Percentiles rank a stretch among this genome's conserved stretches.
Evolutionary conservation across 2,797 vertebrate species (phyloP).

Genomic region (Notoglanidium macrostoma): DNA sequence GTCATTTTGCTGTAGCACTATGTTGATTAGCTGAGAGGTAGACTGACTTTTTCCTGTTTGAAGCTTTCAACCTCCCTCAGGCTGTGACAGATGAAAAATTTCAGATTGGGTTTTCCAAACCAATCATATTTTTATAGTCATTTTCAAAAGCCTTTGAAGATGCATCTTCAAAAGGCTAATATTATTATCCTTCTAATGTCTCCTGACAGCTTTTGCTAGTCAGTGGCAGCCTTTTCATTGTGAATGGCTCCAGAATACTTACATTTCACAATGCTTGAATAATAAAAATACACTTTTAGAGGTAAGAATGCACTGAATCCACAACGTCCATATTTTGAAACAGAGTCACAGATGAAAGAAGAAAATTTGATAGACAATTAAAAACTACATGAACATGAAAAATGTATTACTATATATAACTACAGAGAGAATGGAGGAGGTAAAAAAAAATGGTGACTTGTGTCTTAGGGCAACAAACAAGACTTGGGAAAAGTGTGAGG

Average conservation of each 20-base stretch:
- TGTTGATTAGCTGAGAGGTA: neutral
- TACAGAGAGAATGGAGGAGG: neutral
- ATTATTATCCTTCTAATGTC: neutral
- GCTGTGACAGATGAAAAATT: neutral
- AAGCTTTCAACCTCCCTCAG: neutral
- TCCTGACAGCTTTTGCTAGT: neutral
- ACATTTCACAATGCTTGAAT: neutral
- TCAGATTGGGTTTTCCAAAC: neutral
- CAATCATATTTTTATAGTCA: neutral
- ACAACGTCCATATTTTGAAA: neutral
- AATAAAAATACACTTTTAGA: neutral
- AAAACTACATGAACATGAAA: neutral
- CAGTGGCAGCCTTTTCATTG: neutral
- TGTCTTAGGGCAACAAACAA: neutral
- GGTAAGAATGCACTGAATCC: neutral
- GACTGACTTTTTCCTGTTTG: neutral
- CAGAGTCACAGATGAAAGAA: too few species aligned
- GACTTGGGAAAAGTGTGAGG: neutral
- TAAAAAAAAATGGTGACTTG: neutral
- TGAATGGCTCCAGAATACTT: neutral
- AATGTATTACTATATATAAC: neutral
- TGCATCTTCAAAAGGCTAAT: neutral
- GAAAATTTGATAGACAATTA: too few species aligned
- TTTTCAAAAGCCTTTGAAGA: neutral
- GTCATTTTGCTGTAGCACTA: neutral